phyloP scores from a whole-genome alignment of 2,797 vertebrate genomes.

The Staurois parvus region DNA sequence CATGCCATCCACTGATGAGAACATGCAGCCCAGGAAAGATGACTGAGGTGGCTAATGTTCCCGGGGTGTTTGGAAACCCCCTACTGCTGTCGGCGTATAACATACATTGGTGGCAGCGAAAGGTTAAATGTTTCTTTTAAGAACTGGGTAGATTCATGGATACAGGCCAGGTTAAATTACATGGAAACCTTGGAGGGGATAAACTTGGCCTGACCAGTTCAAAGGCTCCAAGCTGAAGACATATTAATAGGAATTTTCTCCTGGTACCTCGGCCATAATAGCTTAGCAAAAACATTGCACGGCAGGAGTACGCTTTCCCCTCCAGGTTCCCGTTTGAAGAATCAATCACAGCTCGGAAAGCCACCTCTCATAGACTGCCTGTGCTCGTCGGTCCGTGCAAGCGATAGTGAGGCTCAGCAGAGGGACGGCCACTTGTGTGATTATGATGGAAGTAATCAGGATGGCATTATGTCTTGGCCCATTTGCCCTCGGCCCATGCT shows the following conservation, averaged over 20 bases:
- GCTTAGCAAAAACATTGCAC: neutral
- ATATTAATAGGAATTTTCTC: conserved; percentile 4
- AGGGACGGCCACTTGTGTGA: conserved; percentile 11
- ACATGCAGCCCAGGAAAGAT: too few relatives aligned
- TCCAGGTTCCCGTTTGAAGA: conserved; percentile 19
- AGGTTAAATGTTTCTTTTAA: too few relatives aligned
- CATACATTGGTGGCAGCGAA: too few relatives aligned
- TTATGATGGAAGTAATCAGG: conserved; percentile 55
- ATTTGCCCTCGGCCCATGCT: conserved; percentile 44
- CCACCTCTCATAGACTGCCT: conserved; percentile 2
- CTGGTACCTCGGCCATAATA: neutral
- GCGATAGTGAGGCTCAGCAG: conserved; percentile 11
- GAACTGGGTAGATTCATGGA: too few relatives aligned
- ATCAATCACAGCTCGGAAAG: conserved; percentile 24
- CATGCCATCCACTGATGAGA: too few relatives aligned
- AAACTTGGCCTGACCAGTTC: neutral
- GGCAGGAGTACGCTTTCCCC: conserved; percentile 23
- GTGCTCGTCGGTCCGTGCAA: neutral
- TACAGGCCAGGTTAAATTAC: too few relatives aligned
- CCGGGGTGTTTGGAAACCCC: too few relatives aligned
- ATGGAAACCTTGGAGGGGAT: too few relatives aligned
- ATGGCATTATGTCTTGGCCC: conserved; percentile 42
- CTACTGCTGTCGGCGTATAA: too few relatives aligned
- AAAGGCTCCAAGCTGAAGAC: neutral
- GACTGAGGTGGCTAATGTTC: too few relatives aligned